phyloP scores from a whole-genome alignment of 2,888 invertebrate genomes.

The Ochlodes sylvanus region DNA sequence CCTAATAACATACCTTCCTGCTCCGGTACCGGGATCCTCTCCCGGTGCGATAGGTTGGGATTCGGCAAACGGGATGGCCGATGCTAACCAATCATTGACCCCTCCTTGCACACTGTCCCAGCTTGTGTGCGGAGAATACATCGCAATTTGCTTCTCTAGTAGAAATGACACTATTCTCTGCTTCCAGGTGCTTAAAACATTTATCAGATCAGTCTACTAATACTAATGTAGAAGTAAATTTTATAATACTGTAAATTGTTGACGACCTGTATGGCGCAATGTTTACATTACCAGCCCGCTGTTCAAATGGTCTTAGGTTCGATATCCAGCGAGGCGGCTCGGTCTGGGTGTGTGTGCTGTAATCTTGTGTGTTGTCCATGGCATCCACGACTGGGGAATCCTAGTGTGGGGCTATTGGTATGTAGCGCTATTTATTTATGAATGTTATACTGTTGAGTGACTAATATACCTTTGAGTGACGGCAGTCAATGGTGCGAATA shows the following conservation, averaged over 20 bases:
- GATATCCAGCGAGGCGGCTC: too few species aligned
- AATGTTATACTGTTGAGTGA: too few species aligned
- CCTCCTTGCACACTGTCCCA: conserved; percentile 94
- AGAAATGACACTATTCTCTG: conserved; percentile 92
- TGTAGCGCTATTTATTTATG: too few species aligned
- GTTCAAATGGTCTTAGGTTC: too few species aligned
- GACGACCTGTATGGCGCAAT: too few species aligned
- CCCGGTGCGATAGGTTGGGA: conserved; percentile 69
- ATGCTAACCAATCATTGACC: conserved; percentile 97
- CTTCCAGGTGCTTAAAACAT: conserved; percentile 86
- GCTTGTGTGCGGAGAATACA: conserved; percentile 97
- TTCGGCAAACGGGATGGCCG: conserved; percentile 82
- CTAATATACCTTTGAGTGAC: conserved; percentile 88
- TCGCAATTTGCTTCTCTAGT: conserved; percentile 92
- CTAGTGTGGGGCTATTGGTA: too few species aligned
- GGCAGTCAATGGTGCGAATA: conserved; percentile 93
- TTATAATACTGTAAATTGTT: too few species aligned
- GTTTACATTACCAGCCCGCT: too few species aligned
- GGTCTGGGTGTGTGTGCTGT: too few species aligned
- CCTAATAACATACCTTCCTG: conserved; percentile 71
- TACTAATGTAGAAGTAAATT: conserved; percentile 28
- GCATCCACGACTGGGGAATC: too few species aligned
- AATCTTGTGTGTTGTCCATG: too few species aligned
- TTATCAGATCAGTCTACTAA: neutral
- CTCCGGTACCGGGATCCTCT: conserved; percentile 73